Base-by-base conservation (phyloP, 2,113 vertebrate genomes). In the Pagrus major region DNA sequence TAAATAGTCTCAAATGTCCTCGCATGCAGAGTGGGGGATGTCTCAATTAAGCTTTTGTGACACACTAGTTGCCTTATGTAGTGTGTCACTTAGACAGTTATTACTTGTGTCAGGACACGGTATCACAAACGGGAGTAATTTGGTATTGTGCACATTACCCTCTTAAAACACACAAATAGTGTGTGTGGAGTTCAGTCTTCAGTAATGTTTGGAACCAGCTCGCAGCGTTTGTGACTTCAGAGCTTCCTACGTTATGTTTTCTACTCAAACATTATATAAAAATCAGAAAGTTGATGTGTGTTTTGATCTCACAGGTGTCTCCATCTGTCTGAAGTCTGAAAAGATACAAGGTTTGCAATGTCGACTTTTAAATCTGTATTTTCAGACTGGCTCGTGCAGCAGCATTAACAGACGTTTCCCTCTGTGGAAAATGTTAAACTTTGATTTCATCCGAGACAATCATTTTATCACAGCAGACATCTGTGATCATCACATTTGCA, bases 1-100 rank as follows among this genome's bases (percentile, higher is more conserved):
- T 91, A 90, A 94, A 88, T 86, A 65, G 80, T 88, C 74, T 93
- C 86, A 84, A 71, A 92, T 91, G 79, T 87, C 86, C 61, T 67
- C 52, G 79, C 85, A 79, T 58, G 71, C 58, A 77, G 84, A 78
- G 56, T 66, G 47, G 66, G 81, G 75, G 83, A 83, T 84, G 71
- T 73, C 85, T 93, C 83, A 88, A 89, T 90, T 90, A 90, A 87
- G 82, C 80, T 78, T 83, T 84, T 83, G 84, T 80, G 86, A 89
- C 79, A 86, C 67, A 81, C 85, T 61, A 16, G 61, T 85, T 74
- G 63, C 59, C 67, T 58, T 82, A 73, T 78, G 78, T 76, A 44
- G 79, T 67, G 23, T 84, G 80, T 86, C 71, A 81, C 47, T 80
- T 29, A 39, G 21, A 27, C 9, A 25, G 15, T 71, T 76, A 46